Evolutionary conservation across 35 echinoderm and acorn worm species (phyloP).

Genomic region (Ophiothrix spiculata): DNA sequence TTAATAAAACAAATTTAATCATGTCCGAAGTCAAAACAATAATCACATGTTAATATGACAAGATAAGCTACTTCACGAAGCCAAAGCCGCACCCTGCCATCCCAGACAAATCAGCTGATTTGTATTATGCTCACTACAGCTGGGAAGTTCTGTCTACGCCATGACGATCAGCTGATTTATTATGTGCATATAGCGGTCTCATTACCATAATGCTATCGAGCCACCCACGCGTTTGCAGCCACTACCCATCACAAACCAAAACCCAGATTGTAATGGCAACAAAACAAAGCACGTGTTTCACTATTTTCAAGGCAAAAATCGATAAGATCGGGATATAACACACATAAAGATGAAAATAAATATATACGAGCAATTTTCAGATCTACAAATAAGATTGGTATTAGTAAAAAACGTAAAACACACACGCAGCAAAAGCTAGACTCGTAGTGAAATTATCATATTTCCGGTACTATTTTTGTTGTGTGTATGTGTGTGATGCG

Average conservation of each 20-base stretch:
- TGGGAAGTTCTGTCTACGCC: background rate
- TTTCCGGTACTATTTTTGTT: conserved; percentile 5
- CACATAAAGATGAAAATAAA: too few species aligned
- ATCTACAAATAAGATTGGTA: too few species aligned
- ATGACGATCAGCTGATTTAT: conserved; percentile 4
- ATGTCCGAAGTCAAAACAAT: too few species aligned
- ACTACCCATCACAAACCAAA: background rate
- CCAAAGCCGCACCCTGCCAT: background rate
- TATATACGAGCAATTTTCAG: too few species aligned
- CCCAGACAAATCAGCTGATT: conserved; percentile 15
- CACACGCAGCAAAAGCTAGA: too few species aligned
- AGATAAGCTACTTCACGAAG: too few species aligned
- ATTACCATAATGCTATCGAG: background rate
- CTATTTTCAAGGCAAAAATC: too few species aligned
- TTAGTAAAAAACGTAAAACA: too few species aligned
- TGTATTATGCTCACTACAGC: background rate
- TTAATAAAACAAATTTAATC: too few species aligned
- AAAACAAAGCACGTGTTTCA: background rate
- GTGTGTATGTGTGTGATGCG: conserved; percentile 1
- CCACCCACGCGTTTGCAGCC: conserved; percentile 3
- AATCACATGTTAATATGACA: too few species aligned
- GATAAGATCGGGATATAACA: too few species aligned
- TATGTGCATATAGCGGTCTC: conserved; percentile 14
- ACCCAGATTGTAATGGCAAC: background rate
- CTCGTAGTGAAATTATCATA: conserved; percentile 1